Base-by-base conservation (phyloP, 2,888 invertebrate genomes). In the Chesias legatella region DNA sequence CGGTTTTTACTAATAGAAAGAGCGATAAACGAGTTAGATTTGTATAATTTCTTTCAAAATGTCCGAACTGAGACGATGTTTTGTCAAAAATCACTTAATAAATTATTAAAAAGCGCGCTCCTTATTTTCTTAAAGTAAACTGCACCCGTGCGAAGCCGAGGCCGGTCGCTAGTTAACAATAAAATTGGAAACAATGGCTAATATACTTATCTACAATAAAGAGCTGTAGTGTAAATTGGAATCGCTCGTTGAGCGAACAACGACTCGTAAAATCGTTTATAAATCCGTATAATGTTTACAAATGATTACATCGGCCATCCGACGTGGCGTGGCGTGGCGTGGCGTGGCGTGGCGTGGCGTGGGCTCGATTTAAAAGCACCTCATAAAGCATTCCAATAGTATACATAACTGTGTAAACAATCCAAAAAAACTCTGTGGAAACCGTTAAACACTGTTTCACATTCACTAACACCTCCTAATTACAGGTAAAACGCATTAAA, bases 381-480 rank as follows among this genome's bases (percentile, higher is more conserved):
- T 71, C 77, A 73, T 79, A 79, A 77, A 75, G 72, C 62, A 73
- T 67, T 73, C 73, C 73, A 73, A 76, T 76, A 73, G 71, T 69
- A 64, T 60, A 63, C 66, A 63, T 57, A 64, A 67, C 63, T 57
- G 53, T 62, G 69, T 77, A 77, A 80, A 79, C 77, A 73, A 63
- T 63, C 66, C 68, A 60, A 67, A 67, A 73, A 67, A 69, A 67
- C 67, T 58, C 68, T 73, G 69, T 70, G 62, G 73, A 72, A 72
- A 74, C 69, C 66, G 69, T 73, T 71, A 68, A 72, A 73, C 75
- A 66, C 80, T 79, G 83, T 71, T 81, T 73, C 74, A 73, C 75
- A 76, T 83, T 75, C 66, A 69, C 79, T 74, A 75, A 82, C 85
- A 80, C 84, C 81, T 79, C 61, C 83, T 86, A 85, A 86, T 86